Evolutionary conservation across 2,888 invertebrate species (phyloP), one percentile per base, ranked within the genome.

Genomic region (Cancer borealis): DNA sequence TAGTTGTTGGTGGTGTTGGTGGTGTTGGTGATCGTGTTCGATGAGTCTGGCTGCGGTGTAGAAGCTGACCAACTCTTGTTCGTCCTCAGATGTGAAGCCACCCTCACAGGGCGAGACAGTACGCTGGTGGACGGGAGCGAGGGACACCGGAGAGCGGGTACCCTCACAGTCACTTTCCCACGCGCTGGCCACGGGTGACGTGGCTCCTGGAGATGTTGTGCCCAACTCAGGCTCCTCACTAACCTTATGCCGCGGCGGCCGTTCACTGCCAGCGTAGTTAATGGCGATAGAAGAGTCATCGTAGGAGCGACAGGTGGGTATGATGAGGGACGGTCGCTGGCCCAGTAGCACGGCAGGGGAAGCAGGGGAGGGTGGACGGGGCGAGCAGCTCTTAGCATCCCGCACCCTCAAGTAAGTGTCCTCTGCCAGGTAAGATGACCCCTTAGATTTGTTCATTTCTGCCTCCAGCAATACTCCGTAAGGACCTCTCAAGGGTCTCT

Each of bases 381-480:
- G 96, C 14, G 96, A 96, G 66, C 95, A 95, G 49, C 96, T 96
- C 92, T 96, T 96, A 87, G 96, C 95, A 14, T 96, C 96, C 49
- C 96, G 92, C 88, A 96, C 94, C 46, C 95, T 90, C n/a, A 95
- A 73, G 90, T 93, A 95, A 12, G 93, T 79, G 84, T 95, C 95
- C 93, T 97, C 97, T 93, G 97, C 97, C 46, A 97, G 96, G 96
- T 97, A 97, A 96, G 97, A 97, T 90, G 95, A 93, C 91, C 92
- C 95, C 89, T 95, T 95, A 3, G 98, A 98, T 96, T 98, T 98
- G 95, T 98, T 98, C 98, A 98, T 98, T 97, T 98, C 98, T 0
- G 98, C 98, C 96, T 98, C 98, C 47, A 98, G 96, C 98, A 98
- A 98, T 96, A 98, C 98, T 0, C 98, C 98, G 96, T 98, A 98